These are phyloP conservation scores for Podarcis siculus DNA, from an alignment of 2,797 vertebrate species.

Conservation along the genomic window DNA sequence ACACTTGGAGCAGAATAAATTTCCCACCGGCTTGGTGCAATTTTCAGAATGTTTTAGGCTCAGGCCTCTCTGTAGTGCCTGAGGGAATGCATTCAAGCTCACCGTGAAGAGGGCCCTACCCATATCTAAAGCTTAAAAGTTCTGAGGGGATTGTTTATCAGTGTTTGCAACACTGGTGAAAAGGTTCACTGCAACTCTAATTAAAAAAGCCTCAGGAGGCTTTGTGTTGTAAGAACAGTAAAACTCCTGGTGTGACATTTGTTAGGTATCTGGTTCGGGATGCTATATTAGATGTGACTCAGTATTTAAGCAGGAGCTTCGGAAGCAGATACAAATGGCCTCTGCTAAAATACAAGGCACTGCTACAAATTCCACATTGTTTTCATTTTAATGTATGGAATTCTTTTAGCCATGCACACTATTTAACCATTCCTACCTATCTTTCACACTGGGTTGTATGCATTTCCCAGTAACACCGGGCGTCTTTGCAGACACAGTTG, in stretches of 20 bases:
- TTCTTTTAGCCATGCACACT: background rate
- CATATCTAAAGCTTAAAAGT: constrained; percentile 24
- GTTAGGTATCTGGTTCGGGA: constrained; percentile 21
- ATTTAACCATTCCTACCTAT: background rate
- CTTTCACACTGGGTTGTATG: background rate
- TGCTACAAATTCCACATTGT: background rate
- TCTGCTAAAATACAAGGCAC: background rate
- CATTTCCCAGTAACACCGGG: too few species aligned
- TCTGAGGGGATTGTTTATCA: constrained; percentile 49
- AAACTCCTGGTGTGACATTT: constrained; percentile 40
- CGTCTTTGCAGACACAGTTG: too few species aligned
- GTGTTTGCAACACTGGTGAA: constrained; percentile 29
- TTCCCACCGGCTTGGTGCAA: constrained; percentile 39
- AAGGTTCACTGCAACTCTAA: constrained; percentile 38
- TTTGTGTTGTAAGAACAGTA: constrained; percentile 5
- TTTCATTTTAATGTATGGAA: background rate
- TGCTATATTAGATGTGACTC: constrained; percentile 23
- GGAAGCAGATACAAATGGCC: constrained; percentile 1
- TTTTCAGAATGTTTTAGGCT: constrained; percentile 28
- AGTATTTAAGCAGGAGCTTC: constrained; percentile 29
- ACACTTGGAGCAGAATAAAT: constrained; percentile 38
- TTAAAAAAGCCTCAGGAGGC: constrained; percentile 35
- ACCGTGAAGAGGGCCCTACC: background rate
- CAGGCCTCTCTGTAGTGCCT: background rate
- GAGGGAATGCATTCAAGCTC: constrained; percentile 24